Evolutionary conservation across 2,113 vertebrate species (phyloP).

Genomic region (Trichechus manatus): DNA sequence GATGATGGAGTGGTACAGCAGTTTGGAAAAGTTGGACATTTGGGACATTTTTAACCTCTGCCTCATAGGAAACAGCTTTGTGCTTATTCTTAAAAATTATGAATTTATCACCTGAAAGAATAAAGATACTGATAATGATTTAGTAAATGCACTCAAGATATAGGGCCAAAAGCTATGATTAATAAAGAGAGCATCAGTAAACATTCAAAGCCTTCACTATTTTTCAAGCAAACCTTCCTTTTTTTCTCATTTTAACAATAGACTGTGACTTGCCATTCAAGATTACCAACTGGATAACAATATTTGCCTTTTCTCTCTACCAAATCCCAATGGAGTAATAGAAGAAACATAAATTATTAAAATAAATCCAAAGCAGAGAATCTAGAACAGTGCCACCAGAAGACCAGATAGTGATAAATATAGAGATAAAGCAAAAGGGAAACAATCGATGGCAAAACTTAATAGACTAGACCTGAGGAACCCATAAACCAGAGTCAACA

Average conservation of each 20-base stretch:
- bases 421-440: background rate
- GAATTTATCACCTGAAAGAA: background rate
- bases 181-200: background rate
- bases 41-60: too few relatives aligned
- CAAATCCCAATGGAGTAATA: background rate
- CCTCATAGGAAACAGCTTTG: too few relatives aligned
- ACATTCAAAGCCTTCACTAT: background rate
- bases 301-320: background rate
- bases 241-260: constrained; percentile 7
- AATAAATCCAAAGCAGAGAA: background rate
- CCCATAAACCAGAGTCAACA: background rate
- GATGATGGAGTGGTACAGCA: too few relatives aligned
- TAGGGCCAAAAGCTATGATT: background rate
- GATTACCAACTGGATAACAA: background rate
- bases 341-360: background rate
- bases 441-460: background rate
- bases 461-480: background rate
- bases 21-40: too few relatives aligned
- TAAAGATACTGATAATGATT: background rate
- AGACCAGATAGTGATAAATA: background rate
- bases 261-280: background rate
- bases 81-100: too few relatives aligned
- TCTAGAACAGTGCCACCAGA: background rate
- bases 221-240: background rate
- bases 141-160: background rate